Percentiles rank a stretch among this genome's conserved stretches.
Evolutionary conservation across 2,888 invertebrate genomes (phyloP).

Genomic region (Pegoplata infirma): DNA sequence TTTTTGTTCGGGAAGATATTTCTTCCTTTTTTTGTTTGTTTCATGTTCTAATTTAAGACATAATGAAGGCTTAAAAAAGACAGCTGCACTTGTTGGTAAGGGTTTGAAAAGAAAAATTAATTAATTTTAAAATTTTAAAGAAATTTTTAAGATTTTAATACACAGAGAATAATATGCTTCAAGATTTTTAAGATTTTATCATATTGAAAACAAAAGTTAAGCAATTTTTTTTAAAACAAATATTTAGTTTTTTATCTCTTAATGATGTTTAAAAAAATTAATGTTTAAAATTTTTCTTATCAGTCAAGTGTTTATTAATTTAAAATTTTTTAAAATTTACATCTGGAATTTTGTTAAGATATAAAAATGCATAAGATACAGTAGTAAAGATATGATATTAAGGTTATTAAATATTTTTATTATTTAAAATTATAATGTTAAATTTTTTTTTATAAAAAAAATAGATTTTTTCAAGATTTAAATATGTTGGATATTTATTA

Average conservation of each 20-base stretch:
- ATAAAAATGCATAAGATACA: not conserved
- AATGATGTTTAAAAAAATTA: not conserved
- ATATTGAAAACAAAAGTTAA: no score
- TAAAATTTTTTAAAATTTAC: not conserved
- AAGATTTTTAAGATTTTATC: not conserved
- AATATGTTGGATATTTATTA: not conserved
- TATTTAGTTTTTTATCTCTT: not conserved
- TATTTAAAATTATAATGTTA: not conserved
- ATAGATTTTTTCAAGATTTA: not conserved
- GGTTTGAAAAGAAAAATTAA: not conserved
- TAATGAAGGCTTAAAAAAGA: not conserved
- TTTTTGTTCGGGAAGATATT: no score
- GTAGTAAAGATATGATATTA: not conserved
- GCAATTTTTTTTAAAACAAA: not conserved
- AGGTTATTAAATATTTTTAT: not conserved
- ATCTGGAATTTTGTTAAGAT: not conserved
- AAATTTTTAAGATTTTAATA: not conserved
- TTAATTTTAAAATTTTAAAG: not conserved
- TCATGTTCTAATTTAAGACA: not conserved
- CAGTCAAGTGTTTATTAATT: not conserved
- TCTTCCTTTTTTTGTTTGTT: not conserved
- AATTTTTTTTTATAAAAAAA: not conserved
- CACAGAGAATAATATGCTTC: not conserved
- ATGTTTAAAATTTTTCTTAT: not conserved
- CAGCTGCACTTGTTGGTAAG: not conserved